These are phyloP conservation scores for Tolmerus cingulatus DNA, from an alignment of 2,888 invertebrate genomes.

Conservation along the genomic window DNA sequence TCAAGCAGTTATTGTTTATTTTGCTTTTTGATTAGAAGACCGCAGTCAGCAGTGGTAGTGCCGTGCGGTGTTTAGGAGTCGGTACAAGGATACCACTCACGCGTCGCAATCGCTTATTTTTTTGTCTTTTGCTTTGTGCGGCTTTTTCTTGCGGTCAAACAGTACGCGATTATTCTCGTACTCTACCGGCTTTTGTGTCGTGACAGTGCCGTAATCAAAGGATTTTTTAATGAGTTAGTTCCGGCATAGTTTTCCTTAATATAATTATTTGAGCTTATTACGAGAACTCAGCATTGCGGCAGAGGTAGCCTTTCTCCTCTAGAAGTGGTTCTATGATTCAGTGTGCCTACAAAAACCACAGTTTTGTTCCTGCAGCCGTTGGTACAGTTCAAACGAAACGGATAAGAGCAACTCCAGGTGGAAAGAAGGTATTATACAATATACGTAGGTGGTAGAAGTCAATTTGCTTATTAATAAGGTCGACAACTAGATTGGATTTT, in stretches of 20 bases:
- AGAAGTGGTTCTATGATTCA: neutral
- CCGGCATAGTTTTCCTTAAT: conserved; percentile 3
- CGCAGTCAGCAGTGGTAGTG: conserved; percentile 14
- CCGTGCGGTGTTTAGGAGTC: conserved; percentile 16
- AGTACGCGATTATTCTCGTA: neutral
- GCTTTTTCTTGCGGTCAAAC: conserved; percentile 31
- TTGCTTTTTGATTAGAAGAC: conserved; percentile 21
- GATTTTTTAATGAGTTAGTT: conserved; percentile 10
- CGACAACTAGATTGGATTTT: neutral
- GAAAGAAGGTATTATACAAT: neutral
- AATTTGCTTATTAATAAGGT: neutral
- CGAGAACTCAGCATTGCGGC: neutral
- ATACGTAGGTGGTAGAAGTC: neutral
- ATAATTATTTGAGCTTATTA: neutral
- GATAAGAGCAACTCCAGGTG: neutral
- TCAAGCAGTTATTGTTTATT: conserved; percentile 9
- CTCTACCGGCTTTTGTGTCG: conserved; percentile 10
- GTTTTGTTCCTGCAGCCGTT: neutral
- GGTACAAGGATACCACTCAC: conserved; percentile 16
- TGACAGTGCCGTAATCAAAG: conserved; percentile 13
- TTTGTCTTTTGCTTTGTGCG: conserved; percentile 31
- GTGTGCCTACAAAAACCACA: neutral
- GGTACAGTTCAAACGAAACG: neutral
- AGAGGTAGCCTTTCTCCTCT: neutral
- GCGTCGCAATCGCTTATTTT: neutral